phyloP scores from a whole-genome alignment of 2,113 vertebrate species.

The Colius striatus region DNA sequence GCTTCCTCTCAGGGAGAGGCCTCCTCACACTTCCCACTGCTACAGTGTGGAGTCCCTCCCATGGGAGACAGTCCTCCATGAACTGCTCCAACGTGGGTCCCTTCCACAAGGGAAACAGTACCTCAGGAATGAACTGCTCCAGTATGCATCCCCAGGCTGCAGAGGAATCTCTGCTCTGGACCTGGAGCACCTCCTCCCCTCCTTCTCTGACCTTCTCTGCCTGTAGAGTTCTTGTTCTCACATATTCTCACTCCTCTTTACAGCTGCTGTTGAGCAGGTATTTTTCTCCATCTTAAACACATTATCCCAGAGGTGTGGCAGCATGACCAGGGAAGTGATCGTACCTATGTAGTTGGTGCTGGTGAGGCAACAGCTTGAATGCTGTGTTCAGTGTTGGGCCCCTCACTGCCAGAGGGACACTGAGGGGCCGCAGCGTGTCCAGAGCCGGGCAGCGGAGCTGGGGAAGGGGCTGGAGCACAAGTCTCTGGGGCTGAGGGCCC shows the following conservation, averaged over 20 bases:
- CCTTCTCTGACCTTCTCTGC: neutral
- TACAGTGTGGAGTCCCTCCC: neutral
- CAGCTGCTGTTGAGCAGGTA: neutral
- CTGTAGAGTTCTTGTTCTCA: neutral
- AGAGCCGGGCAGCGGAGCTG: too few species aligned
- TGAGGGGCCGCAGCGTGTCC: too few species aligned
- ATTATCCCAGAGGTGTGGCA: neutral
- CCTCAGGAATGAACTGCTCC: neutral
- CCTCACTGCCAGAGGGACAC: too few species aligned
- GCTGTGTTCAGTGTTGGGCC: too few species aligned
- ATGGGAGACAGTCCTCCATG: neutral
- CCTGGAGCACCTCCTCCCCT: neutral
- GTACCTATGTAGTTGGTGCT: too few species aligned
- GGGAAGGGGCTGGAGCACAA: too few species aligned
- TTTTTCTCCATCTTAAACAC: neutral
- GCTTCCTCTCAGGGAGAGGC: neutral
- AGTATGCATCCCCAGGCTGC: neutral
- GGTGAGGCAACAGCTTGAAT: too few species aligned
- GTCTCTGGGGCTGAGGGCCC: too few species aligned
- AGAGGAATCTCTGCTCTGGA: neutral
- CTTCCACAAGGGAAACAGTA: neutral
- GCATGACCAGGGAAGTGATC: too few species aligned
- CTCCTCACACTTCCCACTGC: neutral
- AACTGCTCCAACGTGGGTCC: neutral
- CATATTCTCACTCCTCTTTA: neutral